Percentiles rank a stretch among this genome's conserved stretches.
Conservation (phyloP, 1,140 invertebrate species). For the Steinernema feltiae region DNA sequence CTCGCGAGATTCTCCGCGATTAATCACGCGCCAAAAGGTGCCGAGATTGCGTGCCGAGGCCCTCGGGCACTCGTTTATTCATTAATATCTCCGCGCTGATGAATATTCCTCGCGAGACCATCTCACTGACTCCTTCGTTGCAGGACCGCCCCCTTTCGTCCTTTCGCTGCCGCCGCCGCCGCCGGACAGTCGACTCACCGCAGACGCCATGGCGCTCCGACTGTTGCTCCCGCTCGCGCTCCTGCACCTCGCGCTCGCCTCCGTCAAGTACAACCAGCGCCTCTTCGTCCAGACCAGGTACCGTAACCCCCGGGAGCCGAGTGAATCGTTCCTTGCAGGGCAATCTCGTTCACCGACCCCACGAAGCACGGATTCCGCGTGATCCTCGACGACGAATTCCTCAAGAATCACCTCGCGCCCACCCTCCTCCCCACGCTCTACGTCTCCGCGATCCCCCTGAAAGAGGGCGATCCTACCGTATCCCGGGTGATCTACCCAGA, state of each 20-base stretch:
- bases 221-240: neutral
- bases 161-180: neutral
- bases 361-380: slow-evolving; percentile 27
- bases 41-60: neutral
- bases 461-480: slow-evolving; percentile 4
- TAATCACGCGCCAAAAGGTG: neutral
- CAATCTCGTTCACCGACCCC: slow-evolving; percentile 24
- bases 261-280: slow-evolving; percentile 16
- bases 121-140: slow-evolving; percentile 13
- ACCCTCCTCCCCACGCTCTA: slow-evolving; percentile 25
- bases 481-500: slow-evolving; percentile 24
- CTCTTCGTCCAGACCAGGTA: slow-evolving; percentile 15
- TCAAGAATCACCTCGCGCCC: slow-evolving; percentile 20
- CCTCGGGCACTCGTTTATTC: neutral
- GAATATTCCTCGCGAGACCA: neutral
- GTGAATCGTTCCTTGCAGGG: slow-evolving; percentile 7
- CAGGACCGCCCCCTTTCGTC: neutral
- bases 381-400: slow-evolving; percentile 25
- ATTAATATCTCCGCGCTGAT: slow-evolving; percentile 12
- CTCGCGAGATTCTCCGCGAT: neutral
- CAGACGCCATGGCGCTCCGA: neutral
- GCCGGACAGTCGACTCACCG: neutral
- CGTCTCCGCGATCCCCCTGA: slow-evolving; percentile 24
- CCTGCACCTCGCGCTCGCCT: neutral
- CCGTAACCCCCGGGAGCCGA: too few species aligned